A percentile compares a stretch with the other conserved stretches of the same genome.
These are phyloP conservation scores for Monopterus albus DNA, from an alignment of 2,113 vertebrate species.

Conservation along the genomic window DNA sequence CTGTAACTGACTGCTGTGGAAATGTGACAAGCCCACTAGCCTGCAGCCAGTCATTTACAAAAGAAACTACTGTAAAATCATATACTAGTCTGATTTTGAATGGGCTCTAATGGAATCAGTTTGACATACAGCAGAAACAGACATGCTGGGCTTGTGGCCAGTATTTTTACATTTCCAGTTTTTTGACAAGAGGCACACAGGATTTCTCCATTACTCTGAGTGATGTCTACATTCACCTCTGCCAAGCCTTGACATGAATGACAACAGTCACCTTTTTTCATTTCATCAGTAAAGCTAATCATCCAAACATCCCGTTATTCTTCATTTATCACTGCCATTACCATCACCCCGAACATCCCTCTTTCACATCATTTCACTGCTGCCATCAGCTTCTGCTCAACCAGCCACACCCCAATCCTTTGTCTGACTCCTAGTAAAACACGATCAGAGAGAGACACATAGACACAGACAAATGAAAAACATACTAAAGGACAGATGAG, in stretches of 20 bases:
- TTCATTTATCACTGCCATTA: conserved; percentile 12
- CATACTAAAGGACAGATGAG: conserved; percentile 13
- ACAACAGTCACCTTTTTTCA: background rate
- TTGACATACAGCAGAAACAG: conserved; percentile 25
- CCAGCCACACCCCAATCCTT: conserved; percentile 80
- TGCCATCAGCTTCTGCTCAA: conserved; percentile 38
- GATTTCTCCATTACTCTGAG: conserved; percentile 11
- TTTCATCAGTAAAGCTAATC: conserved; percentile 6
- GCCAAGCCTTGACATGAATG: background rate
- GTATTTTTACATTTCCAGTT: conserved; percentile 1
- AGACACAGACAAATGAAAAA: conserved; percentile 4
- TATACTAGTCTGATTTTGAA: conserved; percentile 29
- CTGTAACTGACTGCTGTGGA: conserved; percentile 30
- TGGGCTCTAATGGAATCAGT: conserved; percentile 20
- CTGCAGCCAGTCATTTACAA: conserved; percentile 48
- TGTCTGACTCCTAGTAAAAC: conserved; percentile 60
- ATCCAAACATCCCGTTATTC: conserved; percentile 26
- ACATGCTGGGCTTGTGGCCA: conserved; percentile 4
- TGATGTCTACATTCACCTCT: background rate
- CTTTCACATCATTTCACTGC: conserved; percentile 35
- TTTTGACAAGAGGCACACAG: background rate
- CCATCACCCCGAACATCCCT: conserved; percentile 15
- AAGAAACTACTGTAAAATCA: conserved; percentile 32
- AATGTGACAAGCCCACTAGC: conserved; percentile 41
- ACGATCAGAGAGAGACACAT: conserved; percentile 8